Conservation (phyloP, 2,888 invertebrate species). For the Rhyacophila evoluta region DNA sequence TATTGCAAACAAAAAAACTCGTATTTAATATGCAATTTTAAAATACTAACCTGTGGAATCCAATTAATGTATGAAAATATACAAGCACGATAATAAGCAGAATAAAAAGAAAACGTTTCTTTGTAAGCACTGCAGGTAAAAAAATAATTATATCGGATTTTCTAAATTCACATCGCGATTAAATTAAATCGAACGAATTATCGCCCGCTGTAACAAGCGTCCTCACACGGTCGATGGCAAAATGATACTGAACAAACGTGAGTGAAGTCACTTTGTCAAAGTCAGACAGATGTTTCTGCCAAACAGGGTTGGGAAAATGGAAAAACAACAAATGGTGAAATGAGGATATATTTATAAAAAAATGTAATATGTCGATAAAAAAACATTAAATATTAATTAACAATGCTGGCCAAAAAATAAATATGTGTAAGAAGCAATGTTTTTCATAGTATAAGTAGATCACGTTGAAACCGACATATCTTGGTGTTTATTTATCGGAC, state of each 20-base stretch:
- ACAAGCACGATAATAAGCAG: neutral
- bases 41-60: neutral
- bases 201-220: neutral
- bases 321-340: neutral
- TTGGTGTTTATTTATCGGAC: neutral
- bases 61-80: neutral
- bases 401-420: too few species aligned
- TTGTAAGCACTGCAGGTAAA: neutral
- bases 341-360: neutral
- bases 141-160: neutral
- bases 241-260: neutral
- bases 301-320: neutral
- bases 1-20: neutral
- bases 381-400: too few species aligned
- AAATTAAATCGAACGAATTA: neutral
- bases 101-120: neutral
- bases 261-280: constrained; percentile 1
- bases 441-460: too few species aligned
- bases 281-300: neutral
- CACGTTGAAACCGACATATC: too few species aligned
- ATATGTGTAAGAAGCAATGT: too few species aligned
- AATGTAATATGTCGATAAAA: neutral
- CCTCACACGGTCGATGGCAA: neutral
- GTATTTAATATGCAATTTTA: neutral
- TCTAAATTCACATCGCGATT: neutral